Evolutionary conservation across 2,797 vertebrate species (phyloP).

Genomic region (Propithecus perrieri): DNA sequence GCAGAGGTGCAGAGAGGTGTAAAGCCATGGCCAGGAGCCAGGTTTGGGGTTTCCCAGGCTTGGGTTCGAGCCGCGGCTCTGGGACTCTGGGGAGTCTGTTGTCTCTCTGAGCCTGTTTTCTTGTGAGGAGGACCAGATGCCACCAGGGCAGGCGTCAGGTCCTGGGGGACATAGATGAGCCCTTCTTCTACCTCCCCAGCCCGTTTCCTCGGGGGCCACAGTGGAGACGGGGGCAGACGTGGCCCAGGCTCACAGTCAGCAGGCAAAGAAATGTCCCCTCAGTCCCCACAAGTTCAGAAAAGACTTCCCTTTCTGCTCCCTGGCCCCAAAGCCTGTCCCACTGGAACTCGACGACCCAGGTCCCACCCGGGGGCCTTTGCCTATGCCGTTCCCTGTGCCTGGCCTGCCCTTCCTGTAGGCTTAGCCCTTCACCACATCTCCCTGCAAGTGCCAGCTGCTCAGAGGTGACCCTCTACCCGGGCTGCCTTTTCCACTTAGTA

Average conservation of each 20-base stretch:
- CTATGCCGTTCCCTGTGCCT: background rate
- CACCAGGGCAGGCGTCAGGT: background rate
- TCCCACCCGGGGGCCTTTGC: background rate
- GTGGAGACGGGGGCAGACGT: background rate
- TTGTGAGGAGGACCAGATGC: background rate
- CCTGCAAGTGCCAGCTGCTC: background rate
- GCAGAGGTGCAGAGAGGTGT: too few relatives aligned
- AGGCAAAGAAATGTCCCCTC: background rate
- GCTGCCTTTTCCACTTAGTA: background rate
- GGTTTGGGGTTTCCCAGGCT: background rate
- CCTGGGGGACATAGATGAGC: background rate
- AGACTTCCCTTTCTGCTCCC: background rate
- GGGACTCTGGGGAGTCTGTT: background rate
- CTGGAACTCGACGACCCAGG: too few relatives aligned
- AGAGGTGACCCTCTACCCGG: background rate
- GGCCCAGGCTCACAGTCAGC: background rate
- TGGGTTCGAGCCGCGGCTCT: background rate
- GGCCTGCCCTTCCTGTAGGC: background rate
- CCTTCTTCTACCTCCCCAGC: background rate
- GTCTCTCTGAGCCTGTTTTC: background rate
- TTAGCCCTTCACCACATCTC: too few relatives aligned
- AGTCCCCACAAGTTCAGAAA: background rate
- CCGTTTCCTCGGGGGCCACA: background rate
- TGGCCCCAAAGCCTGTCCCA: background rate
- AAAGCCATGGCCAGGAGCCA: background rate